phyloP scores from a whole-genome alignment of 2,113 vertebrate species.

The Serinus canaria region DNA sequence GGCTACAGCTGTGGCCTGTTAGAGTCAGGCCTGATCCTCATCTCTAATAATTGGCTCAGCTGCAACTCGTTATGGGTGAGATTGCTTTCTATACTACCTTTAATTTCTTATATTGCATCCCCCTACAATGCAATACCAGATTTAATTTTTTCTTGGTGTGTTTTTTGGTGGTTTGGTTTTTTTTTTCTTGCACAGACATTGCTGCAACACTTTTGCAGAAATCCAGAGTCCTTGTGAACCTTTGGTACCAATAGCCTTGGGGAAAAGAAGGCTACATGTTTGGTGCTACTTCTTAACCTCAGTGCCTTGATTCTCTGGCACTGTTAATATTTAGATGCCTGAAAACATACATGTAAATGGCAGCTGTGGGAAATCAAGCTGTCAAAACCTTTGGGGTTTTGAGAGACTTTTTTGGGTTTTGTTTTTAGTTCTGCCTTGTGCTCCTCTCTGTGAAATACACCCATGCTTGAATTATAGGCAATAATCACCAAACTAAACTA shows the following conservation, averaged over 20 bases:
- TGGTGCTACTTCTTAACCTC: neutral
- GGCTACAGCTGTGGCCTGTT: no score
- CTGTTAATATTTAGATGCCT: neutral
- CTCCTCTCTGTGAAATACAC: neutral
- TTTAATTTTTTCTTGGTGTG: neutral
- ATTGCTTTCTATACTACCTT: no score
- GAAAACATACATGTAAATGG: neutral
- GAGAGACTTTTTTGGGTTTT: neutral
- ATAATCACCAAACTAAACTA: neutral
- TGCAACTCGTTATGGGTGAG: no score
- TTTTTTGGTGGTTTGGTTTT: neutral
- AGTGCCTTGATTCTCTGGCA: neutral
- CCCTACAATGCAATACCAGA: neutral
- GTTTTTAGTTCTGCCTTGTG: neutral
- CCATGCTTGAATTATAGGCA: neutral
- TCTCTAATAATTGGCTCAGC: no score
- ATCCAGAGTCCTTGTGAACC: neutral
- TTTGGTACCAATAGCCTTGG: neutral
- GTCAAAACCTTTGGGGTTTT: neutral
- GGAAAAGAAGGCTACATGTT: neutral
- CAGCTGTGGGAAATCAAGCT: neutral
- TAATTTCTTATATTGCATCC: no score
- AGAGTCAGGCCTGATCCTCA: no score
- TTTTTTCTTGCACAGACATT: neutral
- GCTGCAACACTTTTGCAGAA: neutral